A percentile compares a stretch with the other conserved stretches of the same genome.
Evolutionary conservation across 2,113 vertebrate genomes (phyloP).

Genomic region (Xiphophorus couchianus): DNA sequence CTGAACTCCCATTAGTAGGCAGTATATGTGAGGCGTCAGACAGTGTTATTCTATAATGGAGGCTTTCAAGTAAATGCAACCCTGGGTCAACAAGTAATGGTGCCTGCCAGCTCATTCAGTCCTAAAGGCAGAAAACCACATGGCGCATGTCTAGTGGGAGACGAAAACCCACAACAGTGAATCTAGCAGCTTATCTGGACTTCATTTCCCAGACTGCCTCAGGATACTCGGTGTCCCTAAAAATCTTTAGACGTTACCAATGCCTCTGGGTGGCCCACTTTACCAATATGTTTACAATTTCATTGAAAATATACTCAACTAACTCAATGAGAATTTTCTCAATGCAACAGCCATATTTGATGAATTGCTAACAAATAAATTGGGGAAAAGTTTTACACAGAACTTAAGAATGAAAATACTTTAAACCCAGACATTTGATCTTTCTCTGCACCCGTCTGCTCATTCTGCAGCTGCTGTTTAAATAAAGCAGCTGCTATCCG

Average conservation of each 20-base stretch:
- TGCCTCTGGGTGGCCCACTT: conserved; percentile 59
- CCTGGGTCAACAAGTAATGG: conserved; percentile 19
- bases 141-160: conserved; percentile 34
- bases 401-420: neutral
- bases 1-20: conserved; percentile 9
- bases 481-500: neutral
- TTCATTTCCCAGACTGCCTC: conserved; percentile 61
- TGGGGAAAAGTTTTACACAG: neutral
- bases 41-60: conserved; percentile 28
- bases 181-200: conserved; percentile 49
- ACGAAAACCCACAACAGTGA: conserved; percentile 23
- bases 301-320: conserved; percentile 44
- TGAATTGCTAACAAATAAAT: neutral
- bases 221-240: conserved; percentile 56
- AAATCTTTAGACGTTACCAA: conserved; percentile 30
- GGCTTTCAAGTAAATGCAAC: conserved; percentile 24
- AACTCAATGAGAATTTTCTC: conserved; percentile 7
- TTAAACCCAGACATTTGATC: neutral
- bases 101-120: conserved; percentile 32
- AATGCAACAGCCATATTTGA: neutral
- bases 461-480: neutral
- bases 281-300: conserved; percentile 52
- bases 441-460: conserved; percentile 6
- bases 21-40: conserved; percentile 1
- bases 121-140: conserved; percentile 34